Evolutionary conservation across 2,888 invertebrate genomes (phyloP), one percentile per base, ranked within the genome.

Genomic region (Lasioglossum marginatum): DNA sequence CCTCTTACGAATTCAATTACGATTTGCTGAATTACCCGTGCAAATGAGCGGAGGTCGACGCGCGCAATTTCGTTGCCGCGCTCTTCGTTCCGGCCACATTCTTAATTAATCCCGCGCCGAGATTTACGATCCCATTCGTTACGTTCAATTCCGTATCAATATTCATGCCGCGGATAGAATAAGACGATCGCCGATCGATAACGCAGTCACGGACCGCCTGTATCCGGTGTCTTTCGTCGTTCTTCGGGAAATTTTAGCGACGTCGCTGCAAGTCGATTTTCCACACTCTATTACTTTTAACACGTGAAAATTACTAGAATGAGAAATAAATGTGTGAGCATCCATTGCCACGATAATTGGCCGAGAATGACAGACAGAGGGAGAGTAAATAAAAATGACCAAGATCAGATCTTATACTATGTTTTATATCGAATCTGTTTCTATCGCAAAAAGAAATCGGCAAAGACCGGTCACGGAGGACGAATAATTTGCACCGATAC

Each of bases 1-100:
- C 72, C 77, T 79, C 87, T 83, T 85, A 82, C 89, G 88, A 88
- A 91, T 91, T 91, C 91, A 91, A 91, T 91, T 91, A 89, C 89
- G 77, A 91, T 91, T 91, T 90, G 90, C 88, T 79, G 90, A 88
- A 91, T 91, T 91, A 88, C 88, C 91, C 90, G 90, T 91, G 91
- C 91, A 91, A 91, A 91, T 91, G 89, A 87, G 85, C 79, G 77
- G 73, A 82, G 77, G 77, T 77, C 81, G 79, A 78, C 82, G 73
- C 63, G 73, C n/a, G 81, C 86, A 85, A 89, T 90, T 90, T 88
- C 85, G 86, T 45, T 74, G 82, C 83, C 71, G 71, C 76, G 73
- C 71, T 37, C 52, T 5, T 27, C 78, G 84, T 80, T 79, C 87
- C 60, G 27, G 60, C 71, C 70, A 72, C 76, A 48, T 73, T 79